phyloP scores from a whole-genome alignment of 2,797 vertebrate species.

The Pterois miles region DNA sequence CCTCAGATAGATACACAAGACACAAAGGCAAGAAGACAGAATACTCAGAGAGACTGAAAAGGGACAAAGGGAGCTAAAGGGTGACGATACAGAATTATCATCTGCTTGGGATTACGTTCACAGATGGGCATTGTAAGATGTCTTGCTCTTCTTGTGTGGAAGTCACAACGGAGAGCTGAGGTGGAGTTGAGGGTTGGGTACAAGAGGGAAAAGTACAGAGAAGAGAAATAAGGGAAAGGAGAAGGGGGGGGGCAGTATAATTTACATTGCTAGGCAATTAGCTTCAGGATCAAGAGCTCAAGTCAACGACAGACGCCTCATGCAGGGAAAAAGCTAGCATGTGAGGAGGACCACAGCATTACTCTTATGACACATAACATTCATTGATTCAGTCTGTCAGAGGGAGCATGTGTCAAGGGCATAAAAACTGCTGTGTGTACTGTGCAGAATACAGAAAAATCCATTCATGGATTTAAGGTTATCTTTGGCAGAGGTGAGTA shows the following conservation, averaged over 20 bases:
- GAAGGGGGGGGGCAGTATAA: slow-evolving; percentile 45
- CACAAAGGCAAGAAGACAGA: slow-evolving; percentile 7
- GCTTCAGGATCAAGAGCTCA: slow-evolving; percentile 69
- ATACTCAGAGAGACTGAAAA: slow-evolving; percentile 3
- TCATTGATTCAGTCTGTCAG: slow-evolving; percentile 52
- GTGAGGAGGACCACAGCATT: slow-evolving; percentile 41
- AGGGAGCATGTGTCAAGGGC: slow-evolving; percentile 46
- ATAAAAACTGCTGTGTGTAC: slow-evolving; percentile 42
- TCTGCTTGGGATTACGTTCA: slow-evolving; percentile 62
- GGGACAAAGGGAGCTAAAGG: slow-evolving; percentile 25
- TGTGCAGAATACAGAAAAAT: slow-evolving; percentile 45
- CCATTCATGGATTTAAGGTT: slow-evolving; percentile 50
- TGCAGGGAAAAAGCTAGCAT: slow-evolving; percentile 39
- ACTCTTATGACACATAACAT: slow-evolving; percentile 51
- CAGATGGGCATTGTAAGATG: slow-evolving; percentile 31
- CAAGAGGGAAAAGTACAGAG: not conserved
- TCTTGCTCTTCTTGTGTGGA: slow-evolving; percentile 20
- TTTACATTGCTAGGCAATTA: slow-evolving; percentile 83
- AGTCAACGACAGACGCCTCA: slow-evolving; percentile 72
- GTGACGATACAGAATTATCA: slow-evolving; percentile 50
- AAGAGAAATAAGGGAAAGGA: slow-evolving; percentile 5
- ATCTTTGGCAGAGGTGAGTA: slow-evolving; percentile 50
- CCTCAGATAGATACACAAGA: slow-evolving; percentile 19
- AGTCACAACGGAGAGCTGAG: slow-evolving; percentile 31
- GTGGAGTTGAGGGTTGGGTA: not conserved